phyloP scores from a whole-genome alignment of 2,888 invertebrate genomes.

The Ormyrus labotus region DNA sequence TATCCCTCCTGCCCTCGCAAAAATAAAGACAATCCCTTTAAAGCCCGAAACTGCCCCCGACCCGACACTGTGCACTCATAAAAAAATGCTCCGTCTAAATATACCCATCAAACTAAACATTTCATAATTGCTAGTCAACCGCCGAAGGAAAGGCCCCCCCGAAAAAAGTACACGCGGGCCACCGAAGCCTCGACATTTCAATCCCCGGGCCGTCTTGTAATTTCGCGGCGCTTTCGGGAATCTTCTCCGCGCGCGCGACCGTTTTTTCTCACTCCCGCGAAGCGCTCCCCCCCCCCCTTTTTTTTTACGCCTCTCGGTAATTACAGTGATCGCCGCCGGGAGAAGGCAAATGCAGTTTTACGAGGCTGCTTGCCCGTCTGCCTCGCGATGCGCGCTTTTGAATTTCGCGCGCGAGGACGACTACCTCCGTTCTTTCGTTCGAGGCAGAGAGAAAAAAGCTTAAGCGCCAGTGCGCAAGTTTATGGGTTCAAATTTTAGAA shows the following conservation, averaged over 20 bases:
- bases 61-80: not conserved
- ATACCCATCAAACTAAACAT: constrained; percentile 15
- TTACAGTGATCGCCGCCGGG: constrained; percentile 63
- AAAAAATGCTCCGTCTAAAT: not conserved
- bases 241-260: not conserved
- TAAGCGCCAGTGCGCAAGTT: not conserved
- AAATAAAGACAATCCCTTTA: no score
- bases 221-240: constrained; percentile 39
- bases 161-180: not conserved
- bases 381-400: constrained; percentile 25
- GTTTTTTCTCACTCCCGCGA: not conserved
- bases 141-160: not conserved
- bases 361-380: constrained; percentile 3
- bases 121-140: not conserved
- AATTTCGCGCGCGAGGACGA: constrained; percentile 5
- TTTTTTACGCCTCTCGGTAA: constrained; percentile 64
- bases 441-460: not conserved
- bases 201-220: constrained; percentile 40
- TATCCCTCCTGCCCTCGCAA: no score
- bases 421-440: not conserved
- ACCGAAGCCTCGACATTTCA: not conserved
- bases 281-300: not conserved
- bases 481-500: no score
- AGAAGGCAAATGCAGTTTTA: constrained; percentile 49
- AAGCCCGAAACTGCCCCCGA: no score